Conservation (phyloP, 2,888 invertebrate genomes). For the Nephrotoma guestfalica region DNA sequence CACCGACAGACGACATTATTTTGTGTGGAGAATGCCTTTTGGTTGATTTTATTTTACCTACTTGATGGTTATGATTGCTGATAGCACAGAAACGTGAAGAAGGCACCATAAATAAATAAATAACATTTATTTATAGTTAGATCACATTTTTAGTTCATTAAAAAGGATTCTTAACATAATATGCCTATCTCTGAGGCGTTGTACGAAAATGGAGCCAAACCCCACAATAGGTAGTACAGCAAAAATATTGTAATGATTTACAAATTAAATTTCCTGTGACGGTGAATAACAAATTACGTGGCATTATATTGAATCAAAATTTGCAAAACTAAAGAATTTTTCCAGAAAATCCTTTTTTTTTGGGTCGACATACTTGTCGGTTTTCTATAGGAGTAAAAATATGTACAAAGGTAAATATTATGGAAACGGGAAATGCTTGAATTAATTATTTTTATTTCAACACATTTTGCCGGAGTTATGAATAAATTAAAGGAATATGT, state of each 20-base stretch:
- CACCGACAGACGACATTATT: not conserved
- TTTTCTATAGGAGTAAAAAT: too few species aligned
- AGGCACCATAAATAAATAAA: not conserved
- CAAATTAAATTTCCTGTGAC: not conserved
- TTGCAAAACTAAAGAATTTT: too few species aligned
- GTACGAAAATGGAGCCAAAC: not conserved
- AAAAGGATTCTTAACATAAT: not conserved
- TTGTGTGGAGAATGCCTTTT: not conserved
- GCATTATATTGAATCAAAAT: not conserved
- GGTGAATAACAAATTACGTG: not conserved
- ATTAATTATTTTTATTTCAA: not conserved
- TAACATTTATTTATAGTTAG: not conserved
- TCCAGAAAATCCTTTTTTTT: not conserved
- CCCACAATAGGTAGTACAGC: not conserved
- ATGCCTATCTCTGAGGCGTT: not conserved
- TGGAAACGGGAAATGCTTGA: not conserved
- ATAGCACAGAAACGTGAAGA: not conserved
- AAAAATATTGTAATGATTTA: not conserved
- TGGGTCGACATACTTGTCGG: not conserved
- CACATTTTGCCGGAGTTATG: too few species aligned
- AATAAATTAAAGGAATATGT: too few species aligned
- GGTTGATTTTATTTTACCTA: not conserved
- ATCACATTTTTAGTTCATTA: not conserved
- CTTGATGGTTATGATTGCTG: not conserved
- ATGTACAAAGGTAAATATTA: too few species aligned